These are phyloP conservation scores for Sorex araneus DNA, from an alignment of 2,113 vertebrate species.

Conservation along the genomic window DNA sequence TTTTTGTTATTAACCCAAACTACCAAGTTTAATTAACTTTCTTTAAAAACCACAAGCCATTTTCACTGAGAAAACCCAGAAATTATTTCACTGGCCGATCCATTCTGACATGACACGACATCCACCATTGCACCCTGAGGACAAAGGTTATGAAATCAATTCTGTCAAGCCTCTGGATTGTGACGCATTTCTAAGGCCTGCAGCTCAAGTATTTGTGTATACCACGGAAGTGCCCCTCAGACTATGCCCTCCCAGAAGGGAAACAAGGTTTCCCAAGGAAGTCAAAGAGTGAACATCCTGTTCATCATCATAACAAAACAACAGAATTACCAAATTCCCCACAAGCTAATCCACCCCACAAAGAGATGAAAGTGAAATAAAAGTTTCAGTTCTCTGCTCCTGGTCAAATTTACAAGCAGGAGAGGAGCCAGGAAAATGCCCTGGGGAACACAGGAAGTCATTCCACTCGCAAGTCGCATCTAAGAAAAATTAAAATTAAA, in stretches of 20 bases:
- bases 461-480: no score
- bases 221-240: neutral
- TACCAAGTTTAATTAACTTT: neutral
- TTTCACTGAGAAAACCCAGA: slow-evolving; percentile 26
- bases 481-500: slow-evolving; percentile 83
- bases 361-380: slow-evolving; percentile 58
- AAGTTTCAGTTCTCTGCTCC: neutral
- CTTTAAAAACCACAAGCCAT: neutral
- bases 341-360: slow-evolving; percentile 23
- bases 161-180: neutral
- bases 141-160: slow-evolving; percentile 45
- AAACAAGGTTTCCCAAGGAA: no score
- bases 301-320: neutral
- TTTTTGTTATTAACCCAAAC: slow-evolving; percentile 30
- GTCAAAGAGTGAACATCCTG: neutral
- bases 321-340: slow-evolving; percentile 40
- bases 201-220: neutral
- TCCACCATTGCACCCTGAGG: slow-evolving; percentile 29
- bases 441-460: no score
- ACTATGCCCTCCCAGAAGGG: neutral
- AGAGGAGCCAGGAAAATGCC: neutral
- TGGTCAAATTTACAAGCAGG: slow-evolving; percentile 40
- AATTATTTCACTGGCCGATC: slow-evolving; percentile 50
- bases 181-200: slow-evolving; percentile 12
- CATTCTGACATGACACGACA: slow-evolving; percentile 32